These are phyloP conservation scores for Cyrtodaria siliqua DNA, from an alignment of 2,888 invertebrate species.

Conservation along the genomic window DNA sequence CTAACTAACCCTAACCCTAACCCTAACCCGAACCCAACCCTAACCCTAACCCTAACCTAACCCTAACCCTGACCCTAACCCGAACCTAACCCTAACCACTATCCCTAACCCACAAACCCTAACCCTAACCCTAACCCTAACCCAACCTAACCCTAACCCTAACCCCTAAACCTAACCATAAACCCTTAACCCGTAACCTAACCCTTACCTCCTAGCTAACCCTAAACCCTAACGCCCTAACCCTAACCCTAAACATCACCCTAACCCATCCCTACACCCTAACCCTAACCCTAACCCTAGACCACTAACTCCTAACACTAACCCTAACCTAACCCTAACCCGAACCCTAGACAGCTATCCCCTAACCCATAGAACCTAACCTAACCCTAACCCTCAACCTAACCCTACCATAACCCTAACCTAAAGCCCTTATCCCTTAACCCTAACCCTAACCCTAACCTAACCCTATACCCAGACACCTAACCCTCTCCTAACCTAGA, in stretches of 20 bases:
- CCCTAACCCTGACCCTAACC: slow-evolving; percentile 65
- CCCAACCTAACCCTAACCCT: slow-evolving; percentile 61
- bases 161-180: slow-evolving; percentile 34
- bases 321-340: slow-evolving; percentile 67
- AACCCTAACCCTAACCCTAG: slow-evolving; percentile 69
- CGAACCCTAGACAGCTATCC: slow-evolving; percentile 56
- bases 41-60: no score
- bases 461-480: slow-evolving; percentile 56
- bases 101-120: slow-evolving; percentile 40
- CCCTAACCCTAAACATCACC: slow-evolving; percentile 68
- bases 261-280: slow-evolving; percentile 72
- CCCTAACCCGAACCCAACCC: no score
- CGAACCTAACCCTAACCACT: slow-evolving; percentile 62
- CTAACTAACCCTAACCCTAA: no score
- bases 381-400: slow-evolving; percentile 41
- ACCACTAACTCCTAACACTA: slow-evolving; percentile 58
- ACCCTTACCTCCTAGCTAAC: slow-evolving; percentile 57
- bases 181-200: slow-evolving; percentile 67
- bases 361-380: slow-evolving; percentile 67
- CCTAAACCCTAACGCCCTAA: slow-evolving; percentile 32
- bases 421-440: no score
- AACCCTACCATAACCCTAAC: no score
- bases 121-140: slow-evolving; percentile 65
- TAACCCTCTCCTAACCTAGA: slow-evolving; percentile 66
- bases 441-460: slow-evolving; percentile 62